Conservation (phyloP, 2,888 invertebrate species). For the Trimorus sp. region DNA sequence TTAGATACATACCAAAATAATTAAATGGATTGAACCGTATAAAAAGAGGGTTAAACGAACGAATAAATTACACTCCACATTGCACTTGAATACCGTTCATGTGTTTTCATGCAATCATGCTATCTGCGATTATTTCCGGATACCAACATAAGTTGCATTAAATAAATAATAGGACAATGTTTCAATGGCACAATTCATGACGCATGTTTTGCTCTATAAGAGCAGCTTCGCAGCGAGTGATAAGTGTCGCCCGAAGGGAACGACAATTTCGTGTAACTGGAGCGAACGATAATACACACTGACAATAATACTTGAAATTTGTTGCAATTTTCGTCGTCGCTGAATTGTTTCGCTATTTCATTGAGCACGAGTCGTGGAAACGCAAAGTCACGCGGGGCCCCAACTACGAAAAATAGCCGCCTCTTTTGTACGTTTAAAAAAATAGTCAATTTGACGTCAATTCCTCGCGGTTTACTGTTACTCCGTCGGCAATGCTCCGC, state of each 20-base stretch:
- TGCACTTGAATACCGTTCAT: too few species aligned
- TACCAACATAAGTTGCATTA: neutral
- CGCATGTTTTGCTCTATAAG: slow-evolving; percentile 69
- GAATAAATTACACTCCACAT: too few species aligned
- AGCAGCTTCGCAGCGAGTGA: slow-evolving; percentile 67
- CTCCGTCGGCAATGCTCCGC: too few species aligned
- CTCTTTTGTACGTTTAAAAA: slow-evolving; percentile 2
- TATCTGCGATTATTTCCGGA: neutral
- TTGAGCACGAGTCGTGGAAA: slow-evolving; percentile 71
- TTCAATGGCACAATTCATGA: slow-evolving; percentile 76
- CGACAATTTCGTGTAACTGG: slow-evolving; percentile 29
- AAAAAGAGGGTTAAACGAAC: too few species aligned
- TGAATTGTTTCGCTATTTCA: slow-evolving; percentile 54
- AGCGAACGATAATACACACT: slow-evolving; percentile 67
- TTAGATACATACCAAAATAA: too few species aligned
- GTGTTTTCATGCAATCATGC: too few species aligned
- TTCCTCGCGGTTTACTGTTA: too few species aligned
- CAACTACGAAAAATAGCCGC: slow-evolving; percentile 46
- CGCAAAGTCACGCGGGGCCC: slow-evolving; percentile 45
- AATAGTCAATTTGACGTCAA: too few species aligned
- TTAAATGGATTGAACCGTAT: too few species aligned
- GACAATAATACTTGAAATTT: too few species aligned
- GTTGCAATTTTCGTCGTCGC: too few species aligned
- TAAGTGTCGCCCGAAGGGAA: slow-evolving; percentile 36
- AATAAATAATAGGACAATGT: slow-evolving; percentile 53